Evolutionary conservation across 1,140 invertebrate genomes (phyloP), one percentile per base, ranked within the genome.

Genomic region (Atta cephalotes): DNA sequence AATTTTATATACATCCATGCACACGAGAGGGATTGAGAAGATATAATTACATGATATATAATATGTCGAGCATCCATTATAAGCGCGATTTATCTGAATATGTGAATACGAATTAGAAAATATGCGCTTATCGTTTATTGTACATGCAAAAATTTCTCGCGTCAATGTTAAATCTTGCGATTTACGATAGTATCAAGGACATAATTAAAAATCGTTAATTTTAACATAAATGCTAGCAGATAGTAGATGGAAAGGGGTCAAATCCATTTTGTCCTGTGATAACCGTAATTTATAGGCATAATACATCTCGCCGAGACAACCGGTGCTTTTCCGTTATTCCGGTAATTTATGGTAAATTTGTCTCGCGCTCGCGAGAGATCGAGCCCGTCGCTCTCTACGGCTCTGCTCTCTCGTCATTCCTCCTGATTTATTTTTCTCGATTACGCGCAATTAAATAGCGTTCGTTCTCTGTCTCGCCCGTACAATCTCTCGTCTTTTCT

Each of bases 271-370:
- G 56, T n/a, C 21, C 25, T n/a, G 70, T 58, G 80, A 76, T 62
- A 84, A 84, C 70, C 28, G 7, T 60, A 76, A 84, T 84, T 84
- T 84, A 74, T 84, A 76, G 45, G 18, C 16, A 18, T 63, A 76
- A 84, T 84, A 74, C 58, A 76, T 84, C 58, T 62, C 56, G 39
- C 28, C 39, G 70, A 2, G 80, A 74, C 80, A 82, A 82, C 68
- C 80, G 68, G 80, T 74, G 58, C 56, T 84, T 84, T 74, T 74
- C 70, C 70, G 79, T 81, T 81, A 81, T 84, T 71, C 56, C 79
- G 31, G 51, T 84, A 84, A 84, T 84, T 84, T 84, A 84, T 84
- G 80, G 80, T 71, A 84, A 74, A 84, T 76, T 84, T 84, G 80
- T 84, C 80, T 21, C 56, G 56, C 39, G 39, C 66, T 45, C 39